Base-by-base conservation (phyloP, 2,888 invertebrate genomes). In the Erebia epiphron region DNA sequence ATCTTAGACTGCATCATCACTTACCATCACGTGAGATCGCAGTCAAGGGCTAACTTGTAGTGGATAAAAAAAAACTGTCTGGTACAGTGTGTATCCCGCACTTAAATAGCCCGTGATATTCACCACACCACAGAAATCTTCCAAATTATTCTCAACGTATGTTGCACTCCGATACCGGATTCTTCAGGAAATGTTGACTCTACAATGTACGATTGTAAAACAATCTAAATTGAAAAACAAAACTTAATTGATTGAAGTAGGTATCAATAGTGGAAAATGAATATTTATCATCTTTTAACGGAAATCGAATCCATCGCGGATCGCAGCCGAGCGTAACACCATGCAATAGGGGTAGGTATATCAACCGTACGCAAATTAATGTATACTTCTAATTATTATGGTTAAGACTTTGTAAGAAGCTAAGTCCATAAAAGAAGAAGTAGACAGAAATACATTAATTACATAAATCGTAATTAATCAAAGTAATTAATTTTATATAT, bases 231-330 rank as follows among this genome's bases (percentile, higher is more conserved):
- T 21, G 21, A 21, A 21, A 21, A 21, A 21, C 1, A 21, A 14
- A 10, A 10, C 18, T 18, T 1, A 57, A 57, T 57, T 57, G 21
- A 56, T 56, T 56, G 21, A 56, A 66, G 43, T n/a, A n/a, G n/a
- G n/a, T 66, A 66, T 66, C 66, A 57, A 56, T 66, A 43, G 41
- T 16, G 14, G 7, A n/a, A 46, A 21, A 66, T 66, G 43, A 57
- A 66, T 66, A 66, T 66, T 66, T n/a, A 66, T 56, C 2, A 52
- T 43, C 13, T 43, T 43, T 21, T n/a, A 66, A 21, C 66, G 66
- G 66, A 66, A 43, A 66, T 66, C 21, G 56, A 57, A 66, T 56
- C 66, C 56, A 57, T 57, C 66, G 66, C 65, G 13, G 14, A n/a
- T 18, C 56, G n/a, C 43, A 21, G 43, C 21, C 66, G 26, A 14